phyloP scores from a whole-genome alignment of 2,113 vertebrate genomes.

The Proteles cristata region DNA sequence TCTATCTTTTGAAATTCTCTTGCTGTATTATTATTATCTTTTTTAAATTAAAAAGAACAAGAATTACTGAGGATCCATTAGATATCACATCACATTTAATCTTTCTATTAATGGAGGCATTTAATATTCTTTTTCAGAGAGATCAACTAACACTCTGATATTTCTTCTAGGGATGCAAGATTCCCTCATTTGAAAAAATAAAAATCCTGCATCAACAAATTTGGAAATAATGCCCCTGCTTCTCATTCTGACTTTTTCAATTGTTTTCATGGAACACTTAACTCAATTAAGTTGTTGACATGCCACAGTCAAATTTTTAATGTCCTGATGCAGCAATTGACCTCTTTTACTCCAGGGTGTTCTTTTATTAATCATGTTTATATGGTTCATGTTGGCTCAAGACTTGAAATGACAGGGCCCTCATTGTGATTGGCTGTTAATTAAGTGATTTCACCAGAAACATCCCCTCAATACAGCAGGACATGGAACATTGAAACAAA shows the following conservation, averaged over 20 bases:
- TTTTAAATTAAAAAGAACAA: constrained; percentile 78
- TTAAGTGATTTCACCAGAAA: constrained; percentile 73
- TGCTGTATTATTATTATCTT: constrained; percentile 78
- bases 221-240: constrained; percentile 16
- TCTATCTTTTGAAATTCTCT: constrained; percentile 67
- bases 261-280: constrained; percentile 76
- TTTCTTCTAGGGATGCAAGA: constrained; percentile 75
- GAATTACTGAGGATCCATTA: constrained; percentile 77
- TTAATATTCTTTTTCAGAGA: constrained; percentile 84
- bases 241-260: constrained; percentile 68
- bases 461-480: not conserved
- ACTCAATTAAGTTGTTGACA: constrained; percentile 75
- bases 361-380: constrained; percentile 74
- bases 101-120: constrained; percentile 77
- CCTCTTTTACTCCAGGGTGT: constrained; percentile 59
- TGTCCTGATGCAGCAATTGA: constrained; percentile 62
- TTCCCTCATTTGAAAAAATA: constrained; percentile 61
- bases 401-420: constrained; percentile 5
- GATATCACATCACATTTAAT: constrained; percentile 83
- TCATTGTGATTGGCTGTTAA: constrained; percentile 48
- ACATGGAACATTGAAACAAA: constrained; percentile 53
- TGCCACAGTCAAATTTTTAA: constrained; percentile 53
- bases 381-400: constrained; percentile 22
- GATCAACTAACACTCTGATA: constrained; percentile 64
- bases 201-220: constrained; percentile 67